Conservation (phyloP, 2,797 vertebrate species). For the Bradypodion pumilum region DNA sequence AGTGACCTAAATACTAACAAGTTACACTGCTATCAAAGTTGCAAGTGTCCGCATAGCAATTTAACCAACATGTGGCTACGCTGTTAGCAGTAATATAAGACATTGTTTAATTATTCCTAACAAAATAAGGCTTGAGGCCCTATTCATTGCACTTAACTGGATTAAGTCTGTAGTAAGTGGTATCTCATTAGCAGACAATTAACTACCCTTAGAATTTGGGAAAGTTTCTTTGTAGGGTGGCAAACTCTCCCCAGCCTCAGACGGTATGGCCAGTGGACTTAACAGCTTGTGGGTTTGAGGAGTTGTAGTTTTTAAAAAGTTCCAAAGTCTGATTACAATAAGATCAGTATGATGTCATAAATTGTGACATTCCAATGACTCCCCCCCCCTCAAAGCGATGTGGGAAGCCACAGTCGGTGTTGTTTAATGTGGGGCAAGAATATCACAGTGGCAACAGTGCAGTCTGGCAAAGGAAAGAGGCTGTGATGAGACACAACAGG, state of each 20-base stretch:
- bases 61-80: conserved; percentile 21
- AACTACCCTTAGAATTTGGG: not conserved
- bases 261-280: no score
- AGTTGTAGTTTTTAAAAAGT: not conserved
- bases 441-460: not conserved
- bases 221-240: no score
- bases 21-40: conserved; percentile 11
- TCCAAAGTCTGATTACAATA: not conserved
- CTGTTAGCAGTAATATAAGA: conserved; percentile 33
- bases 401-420: not conserved
- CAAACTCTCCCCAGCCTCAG: no score
- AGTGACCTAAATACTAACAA: conserved; percentile 19
- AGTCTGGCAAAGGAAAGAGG: not conserved
- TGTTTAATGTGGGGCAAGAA: not conserved
- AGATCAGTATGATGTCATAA: not conserved
- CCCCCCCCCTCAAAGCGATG: not conserved
- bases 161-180: conserved; percentile 7
- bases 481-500: not conserved
- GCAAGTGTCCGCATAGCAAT: conserved; percentile 32
- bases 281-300: no score
- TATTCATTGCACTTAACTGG: conserved; percentile 41
- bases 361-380: not conserved
- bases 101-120: conserved; percentile 45
- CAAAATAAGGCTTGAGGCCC: conserved; percentile 49
- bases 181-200: not conserved